Evolutionary conservation across 53 echinoderm and acorn worm genomes (phyloP), one percentile per base, ranked within the genome.

Genomic region (Crossaster papposus): DNA sequence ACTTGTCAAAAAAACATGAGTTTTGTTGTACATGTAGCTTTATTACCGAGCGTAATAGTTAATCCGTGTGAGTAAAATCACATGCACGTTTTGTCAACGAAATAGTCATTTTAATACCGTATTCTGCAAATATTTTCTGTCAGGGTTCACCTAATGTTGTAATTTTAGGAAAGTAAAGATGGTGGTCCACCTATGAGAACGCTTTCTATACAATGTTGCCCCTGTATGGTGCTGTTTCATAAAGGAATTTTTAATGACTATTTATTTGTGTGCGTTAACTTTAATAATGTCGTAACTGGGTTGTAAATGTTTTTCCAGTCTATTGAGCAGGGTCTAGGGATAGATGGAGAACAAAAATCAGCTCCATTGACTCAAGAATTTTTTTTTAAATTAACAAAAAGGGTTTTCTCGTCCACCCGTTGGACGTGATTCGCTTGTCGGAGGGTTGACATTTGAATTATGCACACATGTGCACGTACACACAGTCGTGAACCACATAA

Each of bases 151-250:
- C 51, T 73, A 53, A 22, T 52, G 7, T 51, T 53, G 3, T 6
- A 17, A 3, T n/a, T 28, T 3, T n/a, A 64, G 34, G 22, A 81
- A 9, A 3, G 10, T 0, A 4, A 33, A 55, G 13, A 31, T 1
- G 14, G 15, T n/a, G 15, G 83, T 70, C 71, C 32, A 71, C 18
- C 3, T 31, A 3, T 23, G n/a, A 50, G 28, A 51, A 50, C 28
- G 2, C 52, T 78, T 78, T 20, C 50, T 63, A 11, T 36, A 28
- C n/a, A n/a, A n/a, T n/a, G n/a, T 52, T 87, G 23, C 76, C 87
- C 87, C 18, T 12, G 54, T 87, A 74, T 86, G 86, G 86, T 86
- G 86, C 86, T 86, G 64, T 83, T 83, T 85, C 54, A 1, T 34
- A 77, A 86, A n/a, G 36, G 24, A 34, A 36, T 29, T 36, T 24